Conservation (phyloP, 2,797 vertebrate genomes). For the Eleutherodactylus coqui region DNA sequence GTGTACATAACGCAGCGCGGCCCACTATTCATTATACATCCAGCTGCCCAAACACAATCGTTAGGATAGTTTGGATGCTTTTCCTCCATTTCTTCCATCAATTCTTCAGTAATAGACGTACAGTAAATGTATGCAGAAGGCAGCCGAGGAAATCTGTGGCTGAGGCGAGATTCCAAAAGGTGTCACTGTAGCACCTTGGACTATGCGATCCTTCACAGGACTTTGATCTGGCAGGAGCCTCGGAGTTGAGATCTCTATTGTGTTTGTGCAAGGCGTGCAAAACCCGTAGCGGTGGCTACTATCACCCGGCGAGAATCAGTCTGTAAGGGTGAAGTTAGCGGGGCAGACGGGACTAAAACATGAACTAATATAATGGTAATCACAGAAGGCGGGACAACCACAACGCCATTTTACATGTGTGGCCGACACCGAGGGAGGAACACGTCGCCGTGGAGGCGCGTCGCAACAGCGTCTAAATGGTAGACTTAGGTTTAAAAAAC, state of each 20-base stretch:
- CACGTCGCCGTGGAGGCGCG: too few relatives aligned
- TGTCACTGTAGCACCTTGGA: slow-evolving; percentile 77
- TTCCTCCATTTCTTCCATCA: background rate
- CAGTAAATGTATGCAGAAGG: background rate
- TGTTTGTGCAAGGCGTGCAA: background rate
- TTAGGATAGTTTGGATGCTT: background rate
- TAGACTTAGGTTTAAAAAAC: too few relatives aligned
- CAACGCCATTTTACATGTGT: too few relatives aligned
- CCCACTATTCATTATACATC: slow-evolving; percentile 75
- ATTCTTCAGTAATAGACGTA: background rate
- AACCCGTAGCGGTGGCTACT: background rate
- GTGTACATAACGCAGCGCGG: slow-evolving; percentile 79
- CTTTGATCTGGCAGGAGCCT: slow-evolving; percentile 7
- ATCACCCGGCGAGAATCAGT: background rate
- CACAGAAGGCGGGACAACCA: too few relatives aligned
- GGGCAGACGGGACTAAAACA: too few relatives aligned
- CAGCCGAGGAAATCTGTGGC: slow-evolving; percentile 33
- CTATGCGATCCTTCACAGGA: slow-evolving; percentile 63
- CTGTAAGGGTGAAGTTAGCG: too few relatives aligned
- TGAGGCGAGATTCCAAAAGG: slow-evolving; percentile 74
- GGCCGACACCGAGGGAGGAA: too few relatives aligned
- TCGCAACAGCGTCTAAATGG: too few relatives aligned
- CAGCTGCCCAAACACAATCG: background rate
- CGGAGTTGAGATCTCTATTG: background rate
- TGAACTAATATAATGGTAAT: too few relatives aligned